Conservation (phyloP, 1,140 invertebrate species). For the Piezodorus guildinii region DNA sequence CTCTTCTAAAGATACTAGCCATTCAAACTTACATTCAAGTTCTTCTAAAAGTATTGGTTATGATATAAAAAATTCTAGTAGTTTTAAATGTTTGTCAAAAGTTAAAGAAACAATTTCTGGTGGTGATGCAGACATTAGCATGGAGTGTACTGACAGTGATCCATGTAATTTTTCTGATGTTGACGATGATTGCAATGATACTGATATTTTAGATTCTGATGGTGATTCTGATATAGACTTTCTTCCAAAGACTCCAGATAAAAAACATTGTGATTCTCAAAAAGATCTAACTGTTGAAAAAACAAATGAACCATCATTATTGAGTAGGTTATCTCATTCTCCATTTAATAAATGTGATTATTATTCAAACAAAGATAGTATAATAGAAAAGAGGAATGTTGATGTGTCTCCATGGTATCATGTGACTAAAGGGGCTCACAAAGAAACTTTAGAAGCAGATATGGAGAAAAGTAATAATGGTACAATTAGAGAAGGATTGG, state of each 20-base stretch:
- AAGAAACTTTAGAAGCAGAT: background rate
- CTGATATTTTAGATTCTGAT: background rate
- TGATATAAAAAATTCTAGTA: background rate
- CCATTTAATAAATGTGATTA: slow-evolving; percentile 9
- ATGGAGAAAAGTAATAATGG: slow-evolving; percentile 4
- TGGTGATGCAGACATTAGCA: background rate
- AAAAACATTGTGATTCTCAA: background rate
- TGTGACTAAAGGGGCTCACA: slow-evolving; percentile 1
- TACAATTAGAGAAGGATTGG: background rate
- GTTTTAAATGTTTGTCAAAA: slow-evolving; percentile 5
- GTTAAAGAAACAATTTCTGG: background rate
- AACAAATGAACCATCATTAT: background rate
- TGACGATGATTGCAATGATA: slow-evolving; percentile 10
- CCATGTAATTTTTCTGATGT: slow-evolving; percentile 7
- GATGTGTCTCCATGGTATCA: slow-evolving; percentile 3
- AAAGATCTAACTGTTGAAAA: background rate
- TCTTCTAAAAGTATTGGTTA: background rate
- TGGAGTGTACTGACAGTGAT: slow-evolving; percentile 13
- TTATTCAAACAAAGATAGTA: background rate
- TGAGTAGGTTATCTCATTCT: background rate
- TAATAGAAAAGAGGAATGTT: background rate
- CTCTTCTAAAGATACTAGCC: background rate
- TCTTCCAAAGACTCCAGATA: background rate
- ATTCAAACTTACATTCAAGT: background rate
- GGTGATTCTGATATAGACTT: slow-evolving; percentile 10